Evolutionary conservation across 2,113 vertebrate species (phyloP), one percentile per base, ranked within the genome.

Genomic region (Mesocricetus auratus): DNA sequence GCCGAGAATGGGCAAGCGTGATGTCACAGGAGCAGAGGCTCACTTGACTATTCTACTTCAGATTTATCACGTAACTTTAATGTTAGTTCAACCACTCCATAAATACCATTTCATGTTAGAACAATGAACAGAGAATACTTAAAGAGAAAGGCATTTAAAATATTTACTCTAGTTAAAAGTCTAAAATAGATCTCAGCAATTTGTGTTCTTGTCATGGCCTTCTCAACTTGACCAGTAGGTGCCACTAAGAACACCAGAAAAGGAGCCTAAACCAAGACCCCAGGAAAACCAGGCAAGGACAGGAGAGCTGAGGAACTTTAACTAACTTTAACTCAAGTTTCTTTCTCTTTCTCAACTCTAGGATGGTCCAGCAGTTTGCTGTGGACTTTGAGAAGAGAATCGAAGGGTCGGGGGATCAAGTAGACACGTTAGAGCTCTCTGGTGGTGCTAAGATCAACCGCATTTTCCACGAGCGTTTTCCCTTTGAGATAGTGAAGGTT

Each of bases 341-440:
- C 1, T 81, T 42, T 94, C n/a, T 71, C 58, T 6, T 50, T 89
- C 96, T 56, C 86, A 26, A 97, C 91, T 92, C 12, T 71, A 99
- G 99, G 96, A 98, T 99, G 99, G 98, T 99, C 53, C 99, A 99
- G 31, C 99, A 99, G 62, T 99, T 99, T 94, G 98, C 98, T 81
- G 98, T 99, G 97, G 99, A 99, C 95, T 99, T 99, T 94, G 99
- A 99, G 96, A 99, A 99, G 97, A 98, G 98, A 97, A 99, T 99
- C 0, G 99, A 98, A 97, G 99, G 99, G 78, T 99, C 99, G 21
- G 99, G 99, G 60, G 98, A 99, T 95, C 98, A 99, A 88, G 98
- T 99, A 10, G 99, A 99, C 60, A 99, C 99, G 0, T 93, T 98
- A 68, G 99, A 99, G 86, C 98, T 99, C 95, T 99, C 99, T 50